Evolutionary conservation across 2,888 invertebrate genomes (phyloP).

Genomic region (Ganaspis brasiliensis): DNA sequence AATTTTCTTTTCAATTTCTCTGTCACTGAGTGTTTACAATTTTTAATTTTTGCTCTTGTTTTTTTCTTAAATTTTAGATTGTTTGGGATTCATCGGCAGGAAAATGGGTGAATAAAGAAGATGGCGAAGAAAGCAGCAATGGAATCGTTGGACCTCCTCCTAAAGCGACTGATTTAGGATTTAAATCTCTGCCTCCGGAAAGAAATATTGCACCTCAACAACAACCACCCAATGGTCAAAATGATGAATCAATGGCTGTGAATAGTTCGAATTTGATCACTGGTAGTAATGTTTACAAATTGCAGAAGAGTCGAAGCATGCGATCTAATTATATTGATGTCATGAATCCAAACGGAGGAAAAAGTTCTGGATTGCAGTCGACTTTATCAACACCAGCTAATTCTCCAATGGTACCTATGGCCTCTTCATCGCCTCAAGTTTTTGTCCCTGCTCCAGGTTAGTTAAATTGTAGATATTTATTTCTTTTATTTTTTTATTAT

Average conservation of each 20-base stretch:
- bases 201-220: constrained; percentile 32
- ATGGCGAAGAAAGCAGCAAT: constrained; percentile 83
- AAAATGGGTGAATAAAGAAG: constrained; percentile 93
- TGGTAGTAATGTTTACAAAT: constrained; percentile 89
- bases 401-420: constrained; percentile 79
- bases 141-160: constrained; percentile 86
- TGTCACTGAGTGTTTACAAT: too few relatives aligned
- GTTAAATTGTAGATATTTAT: constrained; percentile 27
- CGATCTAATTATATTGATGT: constrained; percentile 90
- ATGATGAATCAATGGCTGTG: constrained; percentile 58
- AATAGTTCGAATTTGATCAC: constrained; percentile 71
- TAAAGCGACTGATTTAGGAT: constrained; percentile 84
- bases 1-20: too few relatives aligned
- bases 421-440: constrained; percentile 81
- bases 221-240: constrained; percentile 23
- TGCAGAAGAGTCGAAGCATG: constrained; percentile 90
- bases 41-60: too few relatives aligned
- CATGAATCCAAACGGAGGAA: constrained; percentile 88
- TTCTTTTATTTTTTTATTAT: too few relatives aligned
- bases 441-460: constrained; percentile 83
- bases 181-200: constrained; percentile 53
- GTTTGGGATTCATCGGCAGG: constrained; percentile 95
- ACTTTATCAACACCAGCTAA: constrained; percentile 77
- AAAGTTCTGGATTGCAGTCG: constrained; percentile 73
- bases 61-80: constrained; percentile 84